phyloP scores from a whole-genome alignment of 1,140 invertebrate species.

The Eueides isabella region DNA sequence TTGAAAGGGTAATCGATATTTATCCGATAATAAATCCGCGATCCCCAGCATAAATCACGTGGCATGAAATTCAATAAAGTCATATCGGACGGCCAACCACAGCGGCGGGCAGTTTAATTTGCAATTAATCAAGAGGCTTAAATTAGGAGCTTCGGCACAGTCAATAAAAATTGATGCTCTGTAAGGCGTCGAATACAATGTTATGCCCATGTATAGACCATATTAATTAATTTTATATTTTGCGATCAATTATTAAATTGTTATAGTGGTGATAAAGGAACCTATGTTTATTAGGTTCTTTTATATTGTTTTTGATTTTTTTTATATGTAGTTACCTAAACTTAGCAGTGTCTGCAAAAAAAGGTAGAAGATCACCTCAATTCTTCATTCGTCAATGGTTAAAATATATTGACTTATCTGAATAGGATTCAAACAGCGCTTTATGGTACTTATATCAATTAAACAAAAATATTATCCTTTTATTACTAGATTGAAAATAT shows the following conservation, averaged over 20 bases:
- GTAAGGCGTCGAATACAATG: conserved; percentile 43
- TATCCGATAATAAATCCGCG: conserved; percentile 72
- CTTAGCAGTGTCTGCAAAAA: too few relatives aligned
- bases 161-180: conserved; percentile 64
- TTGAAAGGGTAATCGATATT: conserved; percentile 35
- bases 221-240: conserved; percentile 18
- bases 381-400: background rate
- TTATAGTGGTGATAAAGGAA: conserved; percentile 8
- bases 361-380: background rate
- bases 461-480: background rate
- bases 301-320: background rate
- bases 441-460: too few relatives aligned
- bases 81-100: conserved; percentile 67
- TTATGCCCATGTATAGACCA: conserved; percentile 10
- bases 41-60: conserved; percentile 68
- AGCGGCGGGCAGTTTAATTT: conserved; percentile 73
- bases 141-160: conserved; percentile 68
- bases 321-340: background rate
- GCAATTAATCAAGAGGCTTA: conserved; percentile 77
- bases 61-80: conserved; percentile 80
- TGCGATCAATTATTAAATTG: conserved; percentile 17
- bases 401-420: too few relatives aligned
- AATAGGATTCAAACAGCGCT: too few relatives aligned
- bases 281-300: background rate
- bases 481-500: background rate